phyloP scores from a whole-genome alignment of 2,888 invertebrate genomes.

The Macrophya alboannulata region DNA sequence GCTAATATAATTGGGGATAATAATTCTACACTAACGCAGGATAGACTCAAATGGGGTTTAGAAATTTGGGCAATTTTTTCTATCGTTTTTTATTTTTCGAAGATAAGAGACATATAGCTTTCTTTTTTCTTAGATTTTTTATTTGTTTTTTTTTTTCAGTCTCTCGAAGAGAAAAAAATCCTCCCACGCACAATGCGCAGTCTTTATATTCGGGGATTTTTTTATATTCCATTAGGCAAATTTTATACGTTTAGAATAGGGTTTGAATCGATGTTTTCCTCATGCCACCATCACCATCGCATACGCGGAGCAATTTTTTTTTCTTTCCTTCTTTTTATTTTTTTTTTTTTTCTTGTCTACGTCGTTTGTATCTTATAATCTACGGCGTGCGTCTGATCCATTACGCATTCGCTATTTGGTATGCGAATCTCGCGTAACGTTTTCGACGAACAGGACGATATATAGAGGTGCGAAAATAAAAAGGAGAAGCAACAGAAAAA shows the following conservation, averaged over 20 bases:
- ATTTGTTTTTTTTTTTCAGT: background rate
- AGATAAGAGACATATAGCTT: background rate
- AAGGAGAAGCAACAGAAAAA: background rate
- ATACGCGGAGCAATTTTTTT: background rate
- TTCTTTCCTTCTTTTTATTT: too few species aligned
- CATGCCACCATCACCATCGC: background rate
- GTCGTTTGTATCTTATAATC: slow-evolving; percentile 23
- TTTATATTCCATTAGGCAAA: slow-evolving; percentile 22
- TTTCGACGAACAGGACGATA: background rate
- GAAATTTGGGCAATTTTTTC: background rate
- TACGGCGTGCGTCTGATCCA: slow-evolving; percentile 12
- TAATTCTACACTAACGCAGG: too few species aligned
- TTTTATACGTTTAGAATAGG: slow-evolving; percentile 11
- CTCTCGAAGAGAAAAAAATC: background rate
- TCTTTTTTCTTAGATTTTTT: background rate
- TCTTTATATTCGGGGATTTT: slow-evolving; percentile 1
- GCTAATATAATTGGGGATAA: too few species aligned
- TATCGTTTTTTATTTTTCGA: background rate
- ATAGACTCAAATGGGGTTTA: too few species aligned
- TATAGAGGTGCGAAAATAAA: background rate
- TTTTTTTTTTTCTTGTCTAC: background rate
- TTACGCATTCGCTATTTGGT: slow-evolving; percentile 11
- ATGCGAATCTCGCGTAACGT: slow-evolving; percentile 20
- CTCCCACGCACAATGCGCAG: background rate
- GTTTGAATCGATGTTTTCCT: slow-evolving; percentile 26